Percentiles rank a stretch among this genome's conserved stretches.
Conservation (phyloP, 2,113 vertebrate genomes). For the Ammodytes marinus region DNA sequence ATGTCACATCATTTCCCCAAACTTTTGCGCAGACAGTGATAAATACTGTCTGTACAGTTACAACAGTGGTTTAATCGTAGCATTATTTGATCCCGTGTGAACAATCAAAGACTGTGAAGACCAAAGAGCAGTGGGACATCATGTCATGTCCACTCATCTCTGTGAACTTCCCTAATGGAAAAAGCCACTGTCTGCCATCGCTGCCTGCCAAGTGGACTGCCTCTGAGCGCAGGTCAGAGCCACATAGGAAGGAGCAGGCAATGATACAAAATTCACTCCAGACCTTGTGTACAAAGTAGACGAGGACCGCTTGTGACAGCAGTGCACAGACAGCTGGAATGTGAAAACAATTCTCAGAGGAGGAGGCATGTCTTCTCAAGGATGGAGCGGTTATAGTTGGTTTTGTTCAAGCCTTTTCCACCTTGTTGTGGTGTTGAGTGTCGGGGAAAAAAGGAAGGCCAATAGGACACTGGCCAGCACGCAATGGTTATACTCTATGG, state of each 20-base stretch:
- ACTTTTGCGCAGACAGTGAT: constrained; percentile 11
- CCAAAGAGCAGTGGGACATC: constrained; percentile 38
- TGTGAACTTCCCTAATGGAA: constrained; percentile 56
- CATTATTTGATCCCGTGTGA: constrained; percentile 62
- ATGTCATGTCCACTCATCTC: constrained; percentile 45
- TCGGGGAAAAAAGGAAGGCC: neutral
- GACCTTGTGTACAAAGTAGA: neutral
- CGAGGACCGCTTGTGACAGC: neutral
- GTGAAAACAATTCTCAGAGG: constrained; percentile 2
- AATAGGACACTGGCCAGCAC: neutral
- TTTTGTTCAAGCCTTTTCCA: constrained; percentile 3
- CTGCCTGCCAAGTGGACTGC: constrained; percentile 48
- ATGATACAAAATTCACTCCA: neutral
- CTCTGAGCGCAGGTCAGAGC: constrained; percentile 26
- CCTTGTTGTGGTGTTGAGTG: neutral
- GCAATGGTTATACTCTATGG: neutral
- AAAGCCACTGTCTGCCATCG: constrained; percentile 34
- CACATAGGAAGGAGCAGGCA: constrained; percentile 23
- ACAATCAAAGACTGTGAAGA: constrained; percentile 11
- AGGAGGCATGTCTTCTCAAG: neutral
- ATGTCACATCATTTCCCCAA: constrained; percentile 7
- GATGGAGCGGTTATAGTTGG: neutral
- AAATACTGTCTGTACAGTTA: neutral
- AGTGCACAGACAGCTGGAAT: neutral
- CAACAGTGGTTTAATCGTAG: neutral